Conservation (phyloP, 92 coral and sea anemone species). For the Zoanthus solanderi region DNA sequence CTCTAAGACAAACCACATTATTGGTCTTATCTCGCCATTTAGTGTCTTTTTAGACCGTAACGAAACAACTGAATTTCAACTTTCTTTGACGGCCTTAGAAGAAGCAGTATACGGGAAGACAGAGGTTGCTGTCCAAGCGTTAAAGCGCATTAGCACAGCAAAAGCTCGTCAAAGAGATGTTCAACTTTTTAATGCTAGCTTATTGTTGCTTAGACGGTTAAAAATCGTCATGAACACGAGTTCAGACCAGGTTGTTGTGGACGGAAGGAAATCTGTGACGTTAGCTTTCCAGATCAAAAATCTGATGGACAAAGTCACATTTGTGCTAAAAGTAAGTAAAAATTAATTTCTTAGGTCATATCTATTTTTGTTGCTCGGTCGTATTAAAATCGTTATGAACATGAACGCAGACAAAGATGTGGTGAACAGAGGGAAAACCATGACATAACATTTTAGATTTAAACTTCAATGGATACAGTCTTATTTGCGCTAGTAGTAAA, state of each 20-base stretch:
- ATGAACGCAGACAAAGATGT: too few species aligned
- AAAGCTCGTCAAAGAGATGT: background rate
- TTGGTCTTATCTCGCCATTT: slow-evolving; percentile 56
- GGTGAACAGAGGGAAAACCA: too few species aligned
- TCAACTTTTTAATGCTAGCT: slow-evolving; percentile 15
- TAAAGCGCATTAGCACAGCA: background rate
- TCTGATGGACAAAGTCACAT: background rate
- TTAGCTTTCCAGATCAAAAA: slow-evolving; percentile 8
- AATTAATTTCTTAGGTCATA: too few species aligned
- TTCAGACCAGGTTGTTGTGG: background rate
- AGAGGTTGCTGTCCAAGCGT: background rate
- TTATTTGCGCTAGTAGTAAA: too few species aligned
- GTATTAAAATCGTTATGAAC: too few species aligned
- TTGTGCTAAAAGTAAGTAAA: slow-evolving; percentile 6
- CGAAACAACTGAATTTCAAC: slow-evolving; percentile 6
- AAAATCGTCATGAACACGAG: background rate
- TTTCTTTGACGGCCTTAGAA: slow-evolving; percentile 5
- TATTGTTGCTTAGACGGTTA: background rate
- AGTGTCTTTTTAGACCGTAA: slow-evolving; percentile 31
- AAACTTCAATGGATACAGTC: too few species aligned
- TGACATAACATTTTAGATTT: too few species aligned
- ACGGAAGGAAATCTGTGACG: background rate
- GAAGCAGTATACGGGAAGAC: background rate
- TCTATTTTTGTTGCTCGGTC: too few species aligned
- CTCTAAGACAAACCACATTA: slow-evolving; percentile 11